phyloP scores from a whole-genome alignment of 2,888 invertebrate species.

The Perdita meconis region DNA sequence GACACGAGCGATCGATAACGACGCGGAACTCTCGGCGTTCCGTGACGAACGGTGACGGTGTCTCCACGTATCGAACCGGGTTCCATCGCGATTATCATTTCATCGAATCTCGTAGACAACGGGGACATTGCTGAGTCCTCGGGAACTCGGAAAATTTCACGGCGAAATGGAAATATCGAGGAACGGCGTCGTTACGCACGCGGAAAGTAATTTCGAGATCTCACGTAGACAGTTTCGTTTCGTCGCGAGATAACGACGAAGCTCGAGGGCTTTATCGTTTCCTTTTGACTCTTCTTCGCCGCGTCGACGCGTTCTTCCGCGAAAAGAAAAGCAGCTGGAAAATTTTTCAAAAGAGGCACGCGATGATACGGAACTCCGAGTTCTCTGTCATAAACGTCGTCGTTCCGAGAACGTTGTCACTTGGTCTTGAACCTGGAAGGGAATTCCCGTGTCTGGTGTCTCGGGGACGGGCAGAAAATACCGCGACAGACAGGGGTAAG shows the following conservation, averaged over 20 bases:
- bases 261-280: constrained; percentile 1
- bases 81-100: constrained; percentile 37
- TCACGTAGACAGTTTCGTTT: constrained; percentile 13
- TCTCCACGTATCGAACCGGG: constrained; percentile 25
- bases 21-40: constrained; percentile 9
- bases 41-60: constrained; percentile 6
- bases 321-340: constrained; percentile 2
- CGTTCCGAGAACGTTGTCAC: constrained; percentile 3
- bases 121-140: constrained; percentile 4
- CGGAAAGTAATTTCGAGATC: constrained; percentile 21
- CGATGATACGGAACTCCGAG: constrained; percentile 7
- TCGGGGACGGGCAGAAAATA: constrained; percentile 4
- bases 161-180: constrained; percentile 36
- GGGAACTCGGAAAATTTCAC: constrained; percentile 36
- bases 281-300: not conserved
- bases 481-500: constrained; percentile 8
- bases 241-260: not conserved
- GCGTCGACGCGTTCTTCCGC: not conserved
- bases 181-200: constrained; percentile 34
- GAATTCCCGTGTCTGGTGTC: not conserved
- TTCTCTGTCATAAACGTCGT: constrained; percentile 25
- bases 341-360: not conserved
- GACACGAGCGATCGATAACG: constrained; percentile 18
- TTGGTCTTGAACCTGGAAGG: not conserved
- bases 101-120: constrained; percentile 3